Conservation (phyloP, 2,113 vertebrate genomes). For the Hyaena hyaena region DNA sequence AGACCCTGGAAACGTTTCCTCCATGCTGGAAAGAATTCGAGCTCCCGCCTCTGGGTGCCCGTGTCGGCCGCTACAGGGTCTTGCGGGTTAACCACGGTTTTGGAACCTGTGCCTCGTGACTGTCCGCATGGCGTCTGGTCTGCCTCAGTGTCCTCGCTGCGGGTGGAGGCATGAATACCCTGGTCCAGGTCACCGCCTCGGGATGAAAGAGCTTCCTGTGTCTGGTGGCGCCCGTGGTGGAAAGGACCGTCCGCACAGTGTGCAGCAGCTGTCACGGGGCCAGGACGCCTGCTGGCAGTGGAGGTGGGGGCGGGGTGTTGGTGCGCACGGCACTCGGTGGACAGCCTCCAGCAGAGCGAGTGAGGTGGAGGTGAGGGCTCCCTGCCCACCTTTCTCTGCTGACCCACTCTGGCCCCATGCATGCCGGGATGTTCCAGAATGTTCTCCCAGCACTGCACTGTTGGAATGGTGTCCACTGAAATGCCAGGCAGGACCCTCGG, state of each 20-base stretch:
- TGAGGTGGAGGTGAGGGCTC: neutral
- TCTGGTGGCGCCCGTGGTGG: fast-evolving
- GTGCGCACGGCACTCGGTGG: fast-evolving
- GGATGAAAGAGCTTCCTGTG: neutral
- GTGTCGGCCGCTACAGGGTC: too few species aligned
- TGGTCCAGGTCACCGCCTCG: fast-evolving
- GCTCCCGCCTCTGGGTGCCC: neutral
- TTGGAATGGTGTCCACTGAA: neutral
- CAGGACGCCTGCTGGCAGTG: neutral
- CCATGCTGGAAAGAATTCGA: neutral
- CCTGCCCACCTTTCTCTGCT: neutral
- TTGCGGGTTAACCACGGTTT: fast-evolving
- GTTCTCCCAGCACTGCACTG: fast-evolving
- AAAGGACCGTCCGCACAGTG: fast-evolving
- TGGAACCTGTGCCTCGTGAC: fast-evolving
- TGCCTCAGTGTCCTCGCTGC: neutral
- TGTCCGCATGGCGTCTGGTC: fast-evolving
- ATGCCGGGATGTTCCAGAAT: neutral
- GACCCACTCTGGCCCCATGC: neutral
- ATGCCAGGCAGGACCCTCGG: fast-evolving
- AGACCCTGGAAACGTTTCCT: neutral
- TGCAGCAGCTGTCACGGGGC: fast-evolving
- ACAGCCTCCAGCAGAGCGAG: neutral
- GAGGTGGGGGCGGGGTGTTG: too few species aligned
- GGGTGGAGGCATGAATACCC: fast-evolving